Conservation (phyloP, 2,797 vertebrate species). For the Phylloscopus collybita region DNA sequence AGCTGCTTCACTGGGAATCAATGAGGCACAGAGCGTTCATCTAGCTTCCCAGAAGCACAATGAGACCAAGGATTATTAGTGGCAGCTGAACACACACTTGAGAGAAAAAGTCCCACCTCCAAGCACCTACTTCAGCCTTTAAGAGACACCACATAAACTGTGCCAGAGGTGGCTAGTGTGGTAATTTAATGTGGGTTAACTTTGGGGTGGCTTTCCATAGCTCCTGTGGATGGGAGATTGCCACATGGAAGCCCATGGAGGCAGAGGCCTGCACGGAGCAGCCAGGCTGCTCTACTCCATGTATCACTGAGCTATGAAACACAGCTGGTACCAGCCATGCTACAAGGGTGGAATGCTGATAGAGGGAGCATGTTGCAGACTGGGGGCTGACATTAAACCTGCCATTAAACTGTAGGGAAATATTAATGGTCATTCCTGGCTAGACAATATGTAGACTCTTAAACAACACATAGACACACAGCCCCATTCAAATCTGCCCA, state of each 20-base stretch:
- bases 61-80: background rate
- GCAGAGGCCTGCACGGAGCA: background rate
- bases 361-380: background rate
- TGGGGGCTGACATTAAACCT: background rate
- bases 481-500: background rate
- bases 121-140: background rate
- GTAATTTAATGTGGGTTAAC: background rate
- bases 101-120: background rate
- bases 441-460: background rate
- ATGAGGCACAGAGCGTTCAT: background rate
- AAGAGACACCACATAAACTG: background rate
- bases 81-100: background rate
- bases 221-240: background rate
- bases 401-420: background rate
- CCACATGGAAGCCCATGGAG: background rate
- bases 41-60: background rate
- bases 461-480: background rate
- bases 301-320: background rate
- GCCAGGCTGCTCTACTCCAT: background rate
- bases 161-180: background rate
- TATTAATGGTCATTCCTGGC: background rate
- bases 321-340: background rate
- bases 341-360: background rate
- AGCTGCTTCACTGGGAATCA: slow-evolving; percentile 45
- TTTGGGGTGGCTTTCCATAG: background rate